A percentile compares a stretch with the other conserved stretches of the same genome.
Evolutionary conservation across 2,888 invertebrate genomes (phyloP).

Genomic region (Drosophila mayaguana): DNA sequence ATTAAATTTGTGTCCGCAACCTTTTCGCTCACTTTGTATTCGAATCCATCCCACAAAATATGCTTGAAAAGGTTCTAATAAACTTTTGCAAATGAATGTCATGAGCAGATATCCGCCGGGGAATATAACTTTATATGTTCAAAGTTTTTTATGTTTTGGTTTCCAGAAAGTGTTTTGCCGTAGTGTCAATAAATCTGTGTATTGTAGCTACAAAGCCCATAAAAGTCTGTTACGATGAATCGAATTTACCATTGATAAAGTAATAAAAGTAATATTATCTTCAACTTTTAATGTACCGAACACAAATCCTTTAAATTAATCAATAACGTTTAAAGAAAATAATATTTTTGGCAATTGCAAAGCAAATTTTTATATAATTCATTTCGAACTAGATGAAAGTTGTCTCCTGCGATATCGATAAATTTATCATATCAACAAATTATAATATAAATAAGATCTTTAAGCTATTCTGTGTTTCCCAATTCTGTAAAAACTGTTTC

Average conservation of each 20-base stretch:
- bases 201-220: neutral
- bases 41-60: slow-evolving; percentile 9
- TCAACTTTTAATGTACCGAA: neutral
- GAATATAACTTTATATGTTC: neutral
- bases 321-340: no score
- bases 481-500: neutral
- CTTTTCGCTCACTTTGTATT: slow-evolving; percentile 27
- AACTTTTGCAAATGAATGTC: slow-evolving; percentile 16
- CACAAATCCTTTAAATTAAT: neutral
- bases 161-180: neutral
- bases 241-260: neutral
- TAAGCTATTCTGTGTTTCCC: no score
- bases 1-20: slow-evolving; percentile 41
- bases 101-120: neutral
- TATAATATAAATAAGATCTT: no score
- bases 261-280: no score
- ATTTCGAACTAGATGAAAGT: no score
- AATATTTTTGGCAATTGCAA: no score
- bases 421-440: no score
- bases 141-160: neutral
- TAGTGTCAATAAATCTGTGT: neutral
- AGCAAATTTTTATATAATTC: no score
- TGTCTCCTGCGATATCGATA: no score
- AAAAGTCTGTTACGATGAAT: neutral
- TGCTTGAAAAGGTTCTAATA: neutral